Evolutionary conservation across 2,888 invertebrate genomes (phyloP).

Genomic region (Cheilosia scutellata): DNA sequence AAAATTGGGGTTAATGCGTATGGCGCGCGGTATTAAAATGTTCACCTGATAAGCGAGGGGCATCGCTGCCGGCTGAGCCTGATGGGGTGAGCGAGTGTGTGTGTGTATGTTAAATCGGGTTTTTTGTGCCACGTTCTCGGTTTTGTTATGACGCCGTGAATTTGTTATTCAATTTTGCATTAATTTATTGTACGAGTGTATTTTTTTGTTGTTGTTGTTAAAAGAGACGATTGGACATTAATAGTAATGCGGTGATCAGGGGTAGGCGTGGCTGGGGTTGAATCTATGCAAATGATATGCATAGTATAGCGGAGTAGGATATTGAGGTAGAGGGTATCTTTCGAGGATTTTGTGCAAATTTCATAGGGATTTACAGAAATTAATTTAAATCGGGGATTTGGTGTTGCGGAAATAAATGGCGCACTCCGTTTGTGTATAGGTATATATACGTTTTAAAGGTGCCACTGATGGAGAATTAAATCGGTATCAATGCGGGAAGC

Average conservation of each 20-base stretch:
- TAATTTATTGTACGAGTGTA: conserved; percentile 64
- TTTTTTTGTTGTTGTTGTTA: conserved; percentile 14
- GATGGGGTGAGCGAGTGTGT: no score
- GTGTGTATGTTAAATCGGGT: conserved; percentile 2
- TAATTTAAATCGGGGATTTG: conserved; percentile 73
- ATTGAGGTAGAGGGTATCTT: conserved; percentile 34
- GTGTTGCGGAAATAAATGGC: conserved; percentile 57
- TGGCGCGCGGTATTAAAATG: conserved; percentile 69
- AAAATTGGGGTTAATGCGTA: conserved; percentile 76
- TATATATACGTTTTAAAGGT: conserved; percentile 58
- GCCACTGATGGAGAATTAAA: conserved; percentile 30
- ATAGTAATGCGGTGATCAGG: conserved; percentile 42
- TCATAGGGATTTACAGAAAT: conserved; percentile 70
- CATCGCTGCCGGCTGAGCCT: no score
- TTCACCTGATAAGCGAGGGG: conserved; percentile 55
- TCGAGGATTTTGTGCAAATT: conserved; percentile 64
- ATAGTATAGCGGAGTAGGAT: conserved; percentile 5
- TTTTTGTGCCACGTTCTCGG: conserved; percentile 51
- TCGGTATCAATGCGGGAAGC: conserved; percentile 8
- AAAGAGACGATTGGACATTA: conserved; percentile 36
- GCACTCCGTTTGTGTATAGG: conserved; percentile 63
- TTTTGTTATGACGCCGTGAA: conserved; percentile 72
- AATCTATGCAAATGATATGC: conserved; percentile 67
- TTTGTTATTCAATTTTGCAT: conserved; percentile 75
- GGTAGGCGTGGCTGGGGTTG: conserved; percentile 6